These are phyloP conservation scores for Halichoeres trimaculatus DNA, from an alignment of 2,113 vertebrate species.

Conservation along the genomic window DNA sequence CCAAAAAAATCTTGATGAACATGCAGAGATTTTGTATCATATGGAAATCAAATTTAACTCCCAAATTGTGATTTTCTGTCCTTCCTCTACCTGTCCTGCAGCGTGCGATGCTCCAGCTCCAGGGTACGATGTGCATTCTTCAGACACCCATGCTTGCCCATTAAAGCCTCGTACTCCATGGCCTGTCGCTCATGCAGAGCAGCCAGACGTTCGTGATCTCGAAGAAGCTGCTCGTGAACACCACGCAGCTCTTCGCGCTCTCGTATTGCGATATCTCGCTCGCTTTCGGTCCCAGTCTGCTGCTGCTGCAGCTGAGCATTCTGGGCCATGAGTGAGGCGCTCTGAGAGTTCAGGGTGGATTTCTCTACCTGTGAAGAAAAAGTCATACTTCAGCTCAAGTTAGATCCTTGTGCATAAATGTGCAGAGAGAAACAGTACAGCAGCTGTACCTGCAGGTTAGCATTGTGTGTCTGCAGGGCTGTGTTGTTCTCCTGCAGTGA, in stretches of 20 bases:
- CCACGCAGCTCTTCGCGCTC: slow-evolving; percentile 90
- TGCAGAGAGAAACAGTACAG: background rate
- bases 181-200: slow-evolving; percentile 95
- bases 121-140: slow-evolving; percentile 93
- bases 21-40: background rate
- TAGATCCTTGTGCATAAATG: background rate
- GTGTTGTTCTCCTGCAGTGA: slow-evolving; percentile 96
- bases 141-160: slow-evolving; percentile 92
- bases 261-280: slow-evolving; percentile 86
- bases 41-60: background rate
- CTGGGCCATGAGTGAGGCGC: slow-evolving; percentile 93
- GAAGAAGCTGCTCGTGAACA: slow-evolving; percentile 89
- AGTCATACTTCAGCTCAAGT: background rate
- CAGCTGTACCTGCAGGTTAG: slow-evolving; percentile 91
- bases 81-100: slow-evolving; percentile 88
- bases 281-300: slow-evolving; percentile 89
- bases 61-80: slow-evolving; percentile 8
- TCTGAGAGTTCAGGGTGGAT: slow-evolving; percentile 94
- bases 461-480: slow-evolving; percentile 94
- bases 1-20: background rate
- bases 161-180: slow-evolving; percentile 91
- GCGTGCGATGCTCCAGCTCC: slow-evolving; percentile 92
- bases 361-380: slow-evolving; percentile 92
- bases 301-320: slow-evolving; percentile 94
- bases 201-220: slow-evolving; percentile 93